Evolutionary conservation across 2,797 vertebrate species (phyloP), one percentile per base, ranked within the genome.

Genomic region (Amazona finschi): DNA sequence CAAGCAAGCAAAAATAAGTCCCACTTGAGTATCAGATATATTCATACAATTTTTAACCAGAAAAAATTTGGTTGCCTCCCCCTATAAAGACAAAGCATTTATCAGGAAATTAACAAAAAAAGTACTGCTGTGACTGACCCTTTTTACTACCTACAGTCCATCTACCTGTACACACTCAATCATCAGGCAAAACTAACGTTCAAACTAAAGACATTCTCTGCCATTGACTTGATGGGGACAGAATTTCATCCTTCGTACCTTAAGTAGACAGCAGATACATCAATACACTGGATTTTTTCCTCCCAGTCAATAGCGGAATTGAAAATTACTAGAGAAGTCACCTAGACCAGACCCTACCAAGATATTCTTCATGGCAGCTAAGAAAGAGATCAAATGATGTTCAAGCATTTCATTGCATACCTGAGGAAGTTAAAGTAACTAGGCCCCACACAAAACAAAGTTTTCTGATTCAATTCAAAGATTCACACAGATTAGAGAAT

Each of bases 31-130:
- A 49, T 57, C 41, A 65, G 11, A 79, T 41, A 49, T 44, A 82
- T 27, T 12, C 60, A 21, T 11, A 11, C 11, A 78, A 36, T 52
- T 52, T 75, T 20, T 46, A 66, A 18, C 5, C 18, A 90, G 49
- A 82, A 89, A 87, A 70, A 9, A 28, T 84, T 52, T 69, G 14
- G 7, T 18, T 66, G 15, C 21, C 7, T 65, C 6, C 15, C 11
- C 2, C 8, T 50, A 4, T 15, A 75, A 67, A 33, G 21, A 38
- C 12, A 60, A 60, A 69, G 8, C 9, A 78, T 69, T 67, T 53
- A 65, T 14, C 0, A 0, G 8, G 15, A 89, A 85, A 78, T 4
- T 2, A 61, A 82, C 9, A 43, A 47, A 67, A 72, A 6, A 38
- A 21, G 8, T 43, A 30, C 70, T 28, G 20, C 27, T 72, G 16